Evolutionary conservation across 1,140 invertebrate genomes (phyloP).

Genomic region (Akabosia matsudoensis): DNA sequence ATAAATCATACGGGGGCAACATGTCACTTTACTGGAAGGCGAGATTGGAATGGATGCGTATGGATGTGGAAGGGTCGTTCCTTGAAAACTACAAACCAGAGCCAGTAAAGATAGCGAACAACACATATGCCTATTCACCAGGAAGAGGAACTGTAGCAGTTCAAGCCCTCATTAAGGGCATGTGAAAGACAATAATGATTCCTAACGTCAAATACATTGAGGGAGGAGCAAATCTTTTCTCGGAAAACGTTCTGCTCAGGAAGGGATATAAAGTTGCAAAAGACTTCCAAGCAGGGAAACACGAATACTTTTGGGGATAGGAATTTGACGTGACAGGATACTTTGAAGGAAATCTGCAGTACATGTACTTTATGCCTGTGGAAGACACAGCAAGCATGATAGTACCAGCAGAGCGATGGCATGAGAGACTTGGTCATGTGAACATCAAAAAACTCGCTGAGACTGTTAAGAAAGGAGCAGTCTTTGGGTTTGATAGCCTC

Average conservation of each 20-base stretch:
- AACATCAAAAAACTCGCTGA: neutral
- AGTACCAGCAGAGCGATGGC: neutral
- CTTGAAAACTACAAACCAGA: slow-evolving; percentile 28
- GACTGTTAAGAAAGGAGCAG: neutral
- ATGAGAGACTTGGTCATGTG: neutral
- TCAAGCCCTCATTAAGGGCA: slow-evolving; percentile 13
- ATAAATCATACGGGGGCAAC: slow-evolving; percentile 32
- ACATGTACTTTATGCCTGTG: neutral
- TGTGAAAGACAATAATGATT: slow-evolving; percentile 22
- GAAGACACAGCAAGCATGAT: neutral
- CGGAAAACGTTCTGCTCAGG: slow-evolving; percentile 23
- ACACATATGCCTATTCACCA: neutral
- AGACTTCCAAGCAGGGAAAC: neutral
- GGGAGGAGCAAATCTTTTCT: slow-evolving; percentile 26
- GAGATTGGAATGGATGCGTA: slow-evolving; percentile 35
- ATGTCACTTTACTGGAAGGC: slow-evolving; percentile 27
- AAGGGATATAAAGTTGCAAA: slow-evolving; percentile 25
- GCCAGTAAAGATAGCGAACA: neutral
- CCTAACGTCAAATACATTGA: slow-evolving; percentile 25
- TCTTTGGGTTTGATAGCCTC: neutral
- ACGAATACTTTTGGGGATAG: neutral
- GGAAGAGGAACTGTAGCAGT: slow-evolving; percentile 27
- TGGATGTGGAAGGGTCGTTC: neutral
- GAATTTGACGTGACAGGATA: neutral
- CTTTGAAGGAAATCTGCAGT: neutral